A percentile compares a stretch with the other conserved stretches of the same genome.
Evolutionary conservation across 2,113 vertebrate species (phyloP).

Genomic region (Cyprinodon variegatus): DNA sequence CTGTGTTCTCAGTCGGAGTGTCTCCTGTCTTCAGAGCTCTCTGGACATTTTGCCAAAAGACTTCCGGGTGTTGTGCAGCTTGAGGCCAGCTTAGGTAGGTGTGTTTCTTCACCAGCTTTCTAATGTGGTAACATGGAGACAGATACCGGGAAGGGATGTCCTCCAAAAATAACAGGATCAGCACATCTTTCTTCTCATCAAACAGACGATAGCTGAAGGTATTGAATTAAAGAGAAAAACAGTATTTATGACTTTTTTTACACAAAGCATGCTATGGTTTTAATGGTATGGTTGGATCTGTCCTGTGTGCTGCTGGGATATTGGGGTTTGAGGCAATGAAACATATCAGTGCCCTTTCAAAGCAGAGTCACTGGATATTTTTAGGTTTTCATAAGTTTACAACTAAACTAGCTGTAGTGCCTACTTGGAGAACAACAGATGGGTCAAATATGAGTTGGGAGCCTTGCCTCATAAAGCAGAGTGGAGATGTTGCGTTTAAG

Average conservation of each 20-base stretch:
- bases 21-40: constrained; percentile 50
- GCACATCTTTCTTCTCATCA: constrained; percentile 78
- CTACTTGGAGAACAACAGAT: no score
- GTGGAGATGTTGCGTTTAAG: no score
- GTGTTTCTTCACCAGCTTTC: constrained; percentile 67
- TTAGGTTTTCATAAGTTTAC: no score
- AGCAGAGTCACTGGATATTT: no score
- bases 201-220: constrained; percentile 77
- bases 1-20: background rate
- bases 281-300: no score
- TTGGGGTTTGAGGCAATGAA: no score
- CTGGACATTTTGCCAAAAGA: constrained; percentile 73
- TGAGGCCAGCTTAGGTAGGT: constrained; percentile 69
- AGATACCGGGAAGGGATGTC: constrained; percentile 70
- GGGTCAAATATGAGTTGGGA: no score
- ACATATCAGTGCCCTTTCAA: no score
- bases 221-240: background rate
- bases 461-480: no score
- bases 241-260: fast-evolving
- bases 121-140: constrained; percentile 73
- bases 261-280: background rate
- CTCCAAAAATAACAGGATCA: constrained; percentile 81
- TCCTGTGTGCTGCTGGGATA: no score
- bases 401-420: no score
- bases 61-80: constrained; percentile 31